phyloP scores from a whole-genome alignment of 2,888 invertebrate genomes.

The Lissocephala sabroskyi region DNA sequence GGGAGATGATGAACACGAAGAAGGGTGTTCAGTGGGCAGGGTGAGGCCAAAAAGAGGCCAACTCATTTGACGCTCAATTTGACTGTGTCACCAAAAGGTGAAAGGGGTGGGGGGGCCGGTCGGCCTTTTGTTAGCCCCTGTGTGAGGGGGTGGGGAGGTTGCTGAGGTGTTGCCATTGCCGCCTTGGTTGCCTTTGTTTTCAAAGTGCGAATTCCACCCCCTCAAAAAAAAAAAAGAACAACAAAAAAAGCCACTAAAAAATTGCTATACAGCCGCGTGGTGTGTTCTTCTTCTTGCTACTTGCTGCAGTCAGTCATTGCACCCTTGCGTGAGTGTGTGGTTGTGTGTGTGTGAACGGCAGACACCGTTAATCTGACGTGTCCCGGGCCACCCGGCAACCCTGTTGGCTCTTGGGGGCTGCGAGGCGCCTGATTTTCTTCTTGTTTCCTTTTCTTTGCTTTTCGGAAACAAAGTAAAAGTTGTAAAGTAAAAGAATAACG shows the following conservation, averaged over 20 bases:
- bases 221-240: not conserved
- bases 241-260: not conserved
- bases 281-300: conserved; percentile 30
- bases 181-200: not conserved
- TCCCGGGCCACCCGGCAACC: no score
- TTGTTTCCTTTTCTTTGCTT: no score
- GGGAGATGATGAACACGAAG: no score
- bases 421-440: conserved; percentile 36
- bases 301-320: conserved; percentile 54
- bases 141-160: conserved; percentile 1
- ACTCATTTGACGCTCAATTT: conserved; percentile 29
- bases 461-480: conserved; percentile 57
- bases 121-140: not conserved
- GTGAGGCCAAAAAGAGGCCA: conserved; percentile 31
- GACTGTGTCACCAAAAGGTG: no score
- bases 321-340: conserved; percentile 46
- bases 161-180: not conserved
- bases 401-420: no score
- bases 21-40: no score
- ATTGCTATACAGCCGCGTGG: conserved; percentile 4
- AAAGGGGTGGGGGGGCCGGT: not conserved
- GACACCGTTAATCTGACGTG: conserved; percentile 54
- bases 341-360: conserved; percentile 17
- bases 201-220: not conserved
- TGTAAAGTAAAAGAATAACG: conserved; percentile 28